Percentiles rank a stretch among this genome's conserved stretches.
Conservation (phyloP, 2,113 vertebrate species). For the Zosterops lateralis region DNA sequence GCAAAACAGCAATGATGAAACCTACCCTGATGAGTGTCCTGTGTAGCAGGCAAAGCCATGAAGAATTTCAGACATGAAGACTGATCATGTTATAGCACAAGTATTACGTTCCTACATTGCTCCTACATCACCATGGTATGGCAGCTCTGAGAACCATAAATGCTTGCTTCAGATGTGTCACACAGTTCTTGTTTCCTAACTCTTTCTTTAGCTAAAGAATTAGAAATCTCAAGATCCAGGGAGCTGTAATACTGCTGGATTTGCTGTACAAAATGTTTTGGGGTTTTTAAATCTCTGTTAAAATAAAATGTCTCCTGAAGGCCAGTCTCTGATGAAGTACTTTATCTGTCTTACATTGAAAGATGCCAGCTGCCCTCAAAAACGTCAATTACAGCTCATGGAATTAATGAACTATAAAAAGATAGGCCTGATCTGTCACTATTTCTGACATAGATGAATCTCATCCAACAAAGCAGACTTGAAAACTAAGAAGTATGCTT, state of each 20-base stretch:
- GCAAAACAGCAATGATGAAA: neutral
- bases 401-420: neutral
- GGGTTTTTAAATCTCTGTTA: neutral
- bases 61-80: neutral
- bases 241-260: neutral
- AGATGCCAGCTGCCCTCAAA: neutral
- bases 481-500: neutral
- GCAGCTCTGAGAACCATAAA: neutral
- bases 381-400: neutral
- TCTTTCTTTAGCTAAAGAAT: neutral
- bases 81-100: fast-evolving
- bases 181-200: neutral
- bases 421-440: neutral
- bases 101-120: neutral
- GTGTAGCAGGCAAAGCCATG: neutral
- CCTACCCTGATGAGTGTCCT: neutral
- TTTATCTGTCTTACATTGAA: neutral
- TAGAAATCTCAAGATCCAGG: neutral
- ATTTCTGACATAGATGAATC: neutral
- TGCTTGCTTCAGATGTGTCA: neutral
- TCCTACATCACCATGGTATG: neutral
- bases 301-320: neutral
- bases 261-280: neutral
- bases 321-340: neutral
- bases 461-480: neutral